Conservation (phyloP, 2,113 vertebrate species). For the Motacilla tschutschensis region DNA sequence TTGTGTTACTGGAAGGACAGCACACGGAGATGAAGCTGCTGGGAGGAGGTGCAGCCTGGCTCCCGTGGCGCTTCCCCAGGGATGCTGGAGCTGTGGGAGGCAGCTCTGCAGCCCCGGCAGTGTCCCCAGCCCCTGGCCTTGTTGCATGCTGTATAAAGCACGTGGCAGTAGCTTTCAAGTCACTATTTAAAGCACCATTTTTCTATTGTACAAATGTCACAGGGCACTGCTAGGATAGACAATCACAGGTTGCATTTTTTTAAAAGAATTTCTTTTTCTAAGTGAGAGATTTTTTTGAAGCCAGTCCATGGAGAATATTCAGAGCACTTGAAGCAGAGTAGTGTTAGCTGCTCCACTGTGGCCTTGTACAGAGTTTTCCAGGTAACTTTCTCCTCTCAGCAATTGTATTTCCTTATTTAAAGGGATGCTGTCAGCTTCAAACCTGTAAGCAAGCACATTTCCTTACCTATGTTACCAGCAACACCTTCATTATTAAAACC, state of each 20-base stretch:
- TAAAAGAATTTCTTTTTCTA: conserved; percentile 62
- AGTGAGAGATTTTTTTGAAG: conserved; percentile 56
- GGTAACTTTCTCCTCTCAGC: conserved; percentile 20
- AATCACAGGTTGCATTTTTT: conserved; percentile 72
- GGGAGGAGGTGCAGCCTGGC: not conserved
- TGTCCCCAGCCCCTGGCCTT: not conserved
- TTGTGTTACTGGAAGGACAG: conserved; percentile 67
- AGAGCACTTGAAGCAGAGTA: conserved; percentile 64
- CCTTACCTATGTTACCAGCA: conserved; percentile 64
- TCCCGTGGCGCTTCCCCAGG: not conserved
- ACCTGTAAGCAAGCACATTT: conserved; percentile 62
- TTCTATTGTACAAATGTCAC: conserved; percentile 80
- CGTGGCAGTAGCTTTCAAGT: conserved; percentile 22
- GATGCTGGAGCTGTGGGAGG: not conserved
- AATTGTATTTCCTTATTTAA: conserved; percentile 58
- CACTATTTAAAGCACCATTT: conserved; percentile 67
- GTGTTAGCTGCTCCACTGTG: conserved; percentile 25
- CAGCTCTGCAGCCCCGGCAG: not conserved
- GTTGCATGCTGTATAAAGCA: conserved; percentile 71
- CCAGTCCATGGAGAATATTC: conserved; percentile 59
- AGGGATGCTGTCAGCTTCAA: conserved; percentile 56
- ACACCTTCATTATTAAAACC: conserved; percentile 62
- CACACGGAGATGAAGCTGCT: not conserved
- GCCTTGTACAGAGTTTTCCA: conserved; percentile 41
- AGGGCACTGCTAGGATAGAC: conserved; percentile 77